Evolutionary conservation across 2,888 invertebrate species (phyloP), one percentile per base, ranked within the genome.

Genomic region (Archaeoteleia sp.): DNA sequence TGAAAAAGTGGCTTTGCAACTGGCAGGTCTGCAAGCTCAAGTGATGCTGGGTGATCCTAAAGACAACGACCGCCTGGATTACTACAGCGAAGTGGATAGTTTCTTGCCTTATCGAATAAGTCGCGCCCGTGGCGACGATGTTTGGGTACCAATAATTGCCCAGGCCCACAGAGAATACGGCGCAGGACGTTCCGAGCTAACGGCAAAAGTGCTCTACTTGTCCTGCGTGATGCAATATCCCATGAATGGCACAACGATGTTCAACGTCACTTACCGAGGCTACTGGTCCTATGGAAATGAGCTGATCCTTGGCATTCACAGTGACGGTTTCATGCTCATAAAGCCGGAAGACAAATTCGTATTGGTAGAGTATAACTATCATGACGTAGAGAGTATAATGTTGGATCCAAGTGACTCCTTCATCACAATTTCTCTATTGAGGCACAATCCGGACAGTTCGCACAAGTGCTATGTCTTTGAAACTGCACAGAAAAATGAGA

Each of bases 201-300:
- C 96, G 0, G 95, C 96, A 10, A 97, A 97, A 87, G 96, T 96
- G 13, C 87, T 97, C 71, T 97, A 97, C 85, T 87, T 97, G 67
- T 95, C 96, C 0, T 96, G 96, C 80, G 97, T 97, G 2, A 97
- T 97, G 95, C 97, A 97, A 86, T 97, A 96, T 85, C 96, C 97
- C 0, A 88, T 97, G 0, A 95, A 95, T 73, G 95, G 95, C 3
- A 94, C 95, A 60, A 94, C 95, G 27, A 88, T 88, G 87, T 95
- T 93, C 87, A 92, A 92, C 7, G 97, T 97, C 63, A 93, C 94
- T 0, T 97, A 97, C 84, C 91, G 95, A 72, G 97, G 97, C 8
- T 95, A 96, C 80, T 96, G 96, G 95, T 94, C 94, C 2, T 96
- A 96, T 80, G 95, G 93, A 86, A 84, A 88, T 85, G 85, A 81